Base-by-base conservation (phyloP, 2,797 vertebrate genomes). In the Eulemur albifrons region DNA sequence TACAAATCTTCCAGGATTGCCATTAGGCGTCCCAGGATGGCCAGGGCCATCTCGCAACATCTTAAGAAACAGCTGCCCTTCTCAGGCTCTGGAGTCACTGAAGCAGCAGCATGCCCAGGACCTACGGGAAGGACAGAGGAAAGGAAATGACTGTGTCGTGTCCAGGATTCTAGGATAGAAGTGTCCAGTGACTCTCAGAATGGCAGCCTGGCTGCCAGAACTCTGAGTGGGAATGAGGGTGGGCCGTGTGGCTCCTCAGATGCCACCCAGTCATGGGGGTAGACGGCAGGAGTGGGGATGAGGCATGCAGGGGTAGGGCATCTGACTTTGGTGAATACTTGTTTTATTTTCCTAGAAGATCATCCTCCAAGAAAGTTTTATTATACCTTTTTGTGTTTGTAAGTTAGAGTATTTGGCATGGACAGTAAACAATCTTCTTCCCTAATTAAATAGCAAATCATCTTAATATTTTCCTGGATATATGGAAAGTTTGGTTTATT, bases 1-100 rank as follows among this genome's bases (percentile, higher is more conserved):
- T 97, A 97, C 85, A 97, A 98, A 98, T 97, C 86, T 88, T 80
- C 59, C 57, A 59, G 72, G 72, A 84, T 40, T 70, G 57, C 88
- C 67, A 50, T 76, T n/a, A 83, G 92, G 77, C 84, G 85, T 93
- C 89, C 48, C 8, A 94, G 69, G 86, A 80, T 23, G 88, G 76
- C 77, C 50, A 52, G 30, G 57, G 59, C 77, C 70, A 35, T 73
- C 48, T 94, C 50, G 23, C 17, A 45, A 43, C 15, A 43, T 73
- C 52, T 94, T 54, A 61, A 88, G 72, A 87, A 83, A 95, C 30
- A 80, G 86, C 63, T 69, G 20, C 21, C 54, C 69, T 54, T 52
- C 80, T 69, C 52, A 59, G 89, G 77, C 52, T 63, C 90, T 63
- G 86, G 86, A 50, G 83, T 91, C 88, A 75, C 0, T n/a, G 70